Evolutionary conservation across 2,113 vertebrate species (phyloP), one percentile per base, ranked within the genome.

Genomic region (Nesogale talazaci): DNA sequence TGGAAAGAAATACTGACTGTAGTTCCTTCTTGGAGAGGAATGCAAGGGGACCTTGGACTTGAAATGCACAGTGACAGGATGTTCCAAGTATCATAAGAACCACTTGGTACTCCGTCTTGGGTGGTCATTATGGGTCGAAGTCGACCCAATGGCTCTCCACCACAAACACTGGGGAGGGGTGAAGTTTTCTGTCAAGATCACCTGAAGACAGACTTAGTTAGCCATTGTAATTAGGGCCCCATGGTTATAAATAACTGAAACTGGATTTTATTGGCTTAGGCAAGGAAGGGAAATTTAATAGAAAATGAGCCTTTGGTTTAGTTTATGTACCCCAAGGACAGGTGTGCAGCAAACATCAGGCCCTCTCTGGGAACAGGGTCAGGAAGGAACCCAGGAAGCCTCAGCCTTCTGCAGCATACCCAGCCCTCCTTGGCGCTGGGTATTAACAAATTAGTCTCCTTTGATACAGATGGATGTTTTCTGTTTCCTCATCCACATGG

Each of bases 1-100:
- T 93, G 56, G 80, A 84, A 25, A 94, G 61, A 16, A 91, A 84
- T 77, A 38, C 65, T 61, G 77, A 56, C 92, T 80, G 69, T 52
- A 38, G 40, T 36, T 83, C 57, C 29, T 65, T 80, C 65, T 80
- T 46, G 11, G 40, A n/a, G 91, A 61, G 31, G 78, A 91, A 83
- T 83, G 34, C 6, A 75, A 7, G 69, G 1, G 65, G 70, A 25
- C 15, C 57, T 34, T 87, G 16, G 42, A 29, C 63, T 70, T 90
- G 83, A 90, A 79, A 69, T 84, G n/a, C 29, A 7, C 3, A 36
- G 27, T 36, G 61, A 80, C 23, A 0, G 14, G 5, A 27, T 5
- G 9, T 16, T 92, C 57, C 42, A 20, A 65, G 2, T 86, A 1
- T 79, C 25, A 9, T 25, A 57, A 75, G 1, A 20, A 11, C 22